Percentiles rank a stretch among this genome's conserved stretches.
Evolutionary conservation across 1,140 invertebrate species (phyloP).

Genomic region (Caerostris darwini): DNA sequence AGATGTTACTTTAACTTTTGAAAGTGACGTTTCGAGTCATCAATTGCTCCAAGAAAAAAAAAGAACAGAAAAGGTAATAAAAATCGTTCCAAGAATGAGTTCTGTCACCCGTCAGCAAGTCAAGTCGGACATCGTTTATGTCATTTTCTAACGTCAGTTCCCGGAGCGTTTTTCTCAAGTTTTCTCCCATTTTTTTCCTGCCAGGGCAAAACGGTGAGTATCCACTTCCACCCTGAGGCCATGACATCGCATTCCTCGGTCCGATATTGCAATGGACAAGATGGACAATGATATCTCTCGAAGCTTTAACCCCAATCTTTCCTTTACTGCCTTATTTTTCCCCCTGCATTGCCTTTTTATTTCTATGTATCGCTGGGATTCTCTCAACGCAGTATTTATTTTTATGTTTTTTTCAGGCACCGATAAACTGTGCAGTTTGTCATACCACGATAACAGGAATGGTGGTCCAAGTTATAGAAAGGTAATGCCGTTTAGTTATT

Average conservation of each 20-base stretch:
- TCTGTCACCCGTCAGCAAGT: constrained; percentile 29
- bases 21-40: too few relatives aligned
- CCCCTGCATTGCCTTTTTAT: not conserved
- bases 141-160: constrained; percentile 46
- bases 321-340: not conserved
- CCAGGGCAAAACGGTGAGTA: too few relatives aligned
- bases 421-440: constrained; percentile 13
- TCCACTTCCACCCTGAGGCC: constrained; percentile 48
- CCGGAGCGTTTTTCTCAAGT: constrained; percentile 34
- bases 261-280: constrained; percentile 66
- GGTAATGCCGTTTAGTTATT: not conserved
- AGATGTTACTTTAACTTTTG: too few relatives aligned
- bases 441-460: not conserved
- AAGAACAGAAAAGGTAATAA: too few relatives aligned
- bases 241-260: constrained; percentile 43
- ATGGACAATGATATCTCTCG: constrained; percentile 66
- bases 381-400: constrained; percentile 13
- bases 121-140: constrained; percentile 52
- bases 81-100: not conserved
- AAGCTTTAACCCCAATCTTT: constrained; percentile 67
- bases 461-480: not conserved
- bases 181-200: not conserved
- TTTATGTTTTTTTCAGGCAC: not conserved
- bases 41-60: too few relatives aligned
- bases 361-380: not conserved